Percentiles rank a stretch among this genome's conserved stretches.
Evolutionary conservation across 2,888 invertebrate genomes (phyloP).

Genomic region (Dioctria rufipes): DNA sequence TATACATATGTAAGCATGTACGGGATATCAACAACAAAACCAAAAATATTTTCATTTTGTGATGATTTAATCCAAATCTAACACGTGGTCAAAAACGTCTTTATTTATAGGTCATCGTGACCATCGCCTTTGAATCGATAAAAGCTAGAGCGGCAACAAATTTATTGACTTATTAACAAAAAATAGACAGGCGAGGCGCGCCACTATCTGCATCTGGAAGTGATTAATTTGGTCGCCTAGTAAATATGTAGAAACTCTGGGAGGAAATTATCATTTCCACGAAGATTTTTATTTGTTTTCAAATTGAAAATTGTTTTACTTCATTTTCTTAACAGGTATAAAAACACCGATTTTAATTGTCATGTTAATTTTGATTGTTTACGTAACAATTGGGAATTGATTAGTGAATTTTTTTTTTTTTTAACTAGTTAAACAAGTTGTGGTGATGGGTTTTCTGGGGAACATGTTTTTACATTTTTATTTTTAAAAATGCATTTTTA

Average conservation of each 20-base stretch:
- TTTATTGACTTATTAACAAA: slow-evolving; percentile 12
- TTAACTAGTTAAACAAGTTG: background rate
- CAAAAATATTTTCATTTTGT: slow-evolving; percentile 5
- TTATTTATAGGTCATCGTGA: slow-evolving; percentile 45
- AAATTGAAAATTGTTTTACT: background rate
- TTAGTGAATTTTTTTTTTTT: background rate
- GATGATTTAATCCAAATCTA: slow-evolving; percentile 41
- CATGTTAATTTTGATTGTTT: too few relatives aligned
- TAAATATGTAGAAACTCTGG: too few relatives aligned
- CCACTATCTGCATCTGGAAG: slow-evolving; percentile 23
- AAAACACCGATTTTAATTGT: too few relatives aligned
- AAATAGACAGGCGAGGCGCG: background rate
- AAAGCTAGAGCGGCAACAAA: slow-evolving; percentile 9
- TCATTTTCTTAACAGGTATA: too few relatives aligned
- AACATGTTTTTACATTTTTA: background rate
- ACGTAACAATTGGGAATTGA: background rate
- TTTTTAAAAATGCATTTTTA: background rate
- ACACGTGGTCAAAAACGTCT: slow-evolving; percentile 24
- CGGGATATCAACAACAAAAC: background rate
- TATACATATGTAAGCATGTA: background rate
- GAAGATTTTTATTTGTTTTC: background rate
- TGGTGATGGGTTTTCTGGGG: background rate
- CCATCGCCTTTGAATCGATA: slow-evolving; percentile 46
- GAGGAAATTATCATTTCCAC: too few relatives aligned
- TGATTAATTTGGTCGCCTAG: slow-evolving; percentile 24